Percentiles rank a stretch among this genome's conserved stretches.
phyloP scores from a whole-genome alignment of 2,113 vertebrate species.

The Hippocampus mohnikei region DNA sequence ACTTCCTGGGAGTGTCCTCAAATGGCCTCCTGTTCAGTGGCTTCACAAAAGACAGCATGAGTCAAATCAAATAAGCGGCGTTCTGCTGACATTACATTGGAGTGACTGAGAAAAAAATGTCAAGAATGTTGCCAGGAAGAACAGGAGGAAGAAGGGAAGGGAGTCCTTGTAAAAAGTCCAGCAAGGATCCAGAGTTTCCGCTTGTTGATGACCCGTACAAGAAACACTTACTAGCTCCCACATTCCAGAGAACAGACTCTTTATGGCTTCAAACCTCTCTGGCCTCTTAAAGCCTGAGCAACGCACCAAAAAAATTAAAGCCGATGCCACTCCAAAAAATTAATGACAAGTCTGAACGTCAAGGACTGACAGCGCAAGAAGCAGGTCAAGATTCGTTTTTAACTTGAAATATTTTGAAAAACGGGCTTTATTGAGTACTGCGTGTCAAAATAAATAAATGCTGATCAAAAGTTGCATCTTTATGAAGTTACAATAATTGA shows the following conservation, averaged over 20 bases:
- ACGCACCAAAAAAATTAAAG: constrained; percentile 6
- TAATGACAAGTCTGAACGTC: not conserved
- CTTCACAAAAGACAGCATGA: not conserved
- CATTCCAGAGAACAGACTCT: constrained; percentile 48
- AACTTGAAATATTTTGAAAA: not conserved
- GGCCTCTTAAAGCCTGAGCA: constrained; percentile 6
- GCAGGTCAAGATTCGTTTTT: not conserved
- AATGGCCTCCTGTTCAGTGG: not conserved
- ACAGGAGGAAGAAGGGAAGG: not conserved
- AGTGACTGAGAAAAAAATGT: not conserved
- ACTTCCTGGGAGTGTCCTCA: constrained; percentile 6
- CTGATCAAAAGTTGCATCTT: too few species aligned
- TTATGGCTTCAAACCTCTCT: constrained; percentile 42
- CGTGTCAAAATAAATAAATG: too few species aligned
- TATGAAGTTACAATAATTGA: too few species aligned
- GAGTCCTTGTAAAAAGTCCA: constrained; percentile 19
- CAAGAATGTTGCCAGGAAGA: constrained; percentile 10
- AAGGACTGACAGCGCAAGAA: not conserved
- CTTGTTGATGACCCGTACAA: constrained; percentile 48
- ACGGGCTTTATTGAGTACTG: not conserved
- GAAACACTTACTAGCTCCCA: constrained; percentile 35
- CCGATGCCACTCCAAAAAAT: constrained; percentile 29
- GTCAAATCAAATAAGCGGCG: not conserved
- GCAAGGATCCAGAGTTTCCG: constrained; percentile 49
- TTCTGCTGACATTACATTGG: not conserved